Conservation (phyloP, 2,797 vertebrate species). For the Labeo calbasu region DNA sequence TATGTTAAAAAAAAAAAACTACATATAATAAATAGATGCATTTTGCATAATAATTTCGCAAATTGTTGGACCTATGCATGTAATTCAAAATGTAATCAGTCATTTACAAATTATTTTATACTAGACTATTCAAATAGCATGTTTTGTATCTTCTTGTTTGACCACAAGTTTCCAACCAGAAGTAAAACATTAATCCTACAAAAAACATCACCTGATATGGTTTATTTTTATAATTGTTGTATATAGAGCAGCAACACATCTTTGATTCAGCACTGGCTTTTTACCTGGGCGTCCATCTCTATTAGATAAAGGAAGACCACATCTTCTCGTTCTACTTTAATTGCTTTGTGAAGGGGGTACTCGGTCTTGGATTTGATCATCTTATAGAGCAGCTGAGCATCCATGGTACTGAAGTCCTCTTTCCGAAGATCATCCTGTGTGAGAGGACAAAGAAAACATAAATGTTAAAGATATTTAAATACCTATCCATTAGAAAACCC, state of each 20-base stretch:
- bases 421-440: constrained; percentile 92
- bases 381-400: constrained; percentile 94
- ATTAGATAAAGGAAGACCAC: constrained; percentile 97
- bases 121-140: neutral
- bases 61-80: too few species aligned
- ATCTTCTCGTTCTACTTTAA: constrained; percentile 96
- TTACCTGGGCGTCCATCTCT: constrained; percentile 97
- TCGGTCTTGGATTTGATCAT: constrained; percentile 99
- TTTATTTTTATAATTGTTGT: neutral
- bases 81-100: neutral
- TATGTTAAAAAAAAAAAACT: neutral
- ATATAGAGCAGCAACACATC: neutral
- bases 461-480: neutral
- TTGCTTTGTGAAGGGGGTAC: constrained; percentile 96
- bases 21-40: neutral
- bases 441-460: neutral
- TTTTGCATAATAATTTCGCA: neutral
- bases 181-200: neutral
- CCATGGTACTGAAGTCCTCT: constrained; percentile 98
- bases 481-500: neutral
- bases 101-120: neutral
- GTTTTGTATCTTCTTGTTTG: too few species aligned
- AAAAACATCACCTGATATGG: neutral
- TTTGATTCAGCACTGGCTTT: neutral
- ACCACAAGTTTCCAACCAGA: neutral